Evolutionary conservation across 2,888 invertebrate species (phyloP).

Genomic region (Protonemura montana): DNA sequence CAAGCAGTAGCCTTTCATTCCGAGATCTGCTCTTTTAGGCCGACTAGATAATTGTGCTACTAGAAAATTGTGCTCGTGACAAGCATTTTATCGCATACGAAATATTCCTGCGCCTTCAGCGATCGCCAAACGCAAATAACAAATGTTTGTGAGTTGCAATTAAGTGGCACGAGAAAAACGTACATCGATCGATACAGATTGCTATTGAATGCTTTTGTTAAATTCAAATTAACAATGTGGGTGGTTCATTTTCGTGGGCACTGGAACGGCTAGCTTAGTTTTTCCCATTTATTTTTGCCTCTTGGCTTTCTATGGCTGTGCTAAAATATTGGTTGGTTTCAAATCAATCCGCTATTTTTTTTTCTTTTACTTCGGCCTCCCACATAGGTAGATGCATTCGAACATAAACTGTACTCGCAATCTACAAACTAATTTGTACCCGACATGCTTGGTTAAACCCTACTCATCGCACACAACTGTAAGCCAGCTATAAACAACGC

Average conservation of each 20-base stretch:
- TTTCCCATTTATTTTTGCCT: slow-evolving; percentile 17
- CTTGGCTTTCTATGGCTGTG: background rate
- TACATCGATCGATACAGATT: background rate
- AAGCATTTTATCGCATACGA: background rate
- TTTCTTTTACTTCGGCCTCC: slow-evolving; percentile 13
- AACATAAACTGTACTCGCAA: slow-evolving; percentile 14
- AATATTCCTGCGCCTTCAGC: background rate
- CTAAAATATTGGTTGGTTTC: background rate
- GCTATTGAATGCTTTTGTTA: background rate
- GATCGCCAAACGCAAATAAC: background rate
- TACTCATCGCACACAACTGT: background rate
- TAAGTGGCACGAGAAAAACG: background rate
- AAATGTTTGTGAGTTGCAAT: background rate
- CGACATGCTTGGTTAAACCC: background rate
- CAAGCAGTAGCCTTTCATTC: background rate
- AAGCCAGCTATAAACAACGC: background rate
- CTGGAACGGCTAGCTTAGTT: background rate
- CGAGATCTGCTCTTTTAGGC: background rate
- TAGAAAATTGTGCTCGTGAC: background rate
- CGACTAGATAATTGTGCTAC: background rate
- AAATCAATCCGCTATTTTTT: slow-evolving; percentile 22
- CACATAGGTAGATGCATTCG: background rate
- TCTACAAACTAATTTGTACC: slow-evolving; percentile 12
- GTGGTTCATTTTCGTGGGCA: background rate
- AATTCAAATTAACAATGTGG: slow-evolving; percentile 31